Evolutionary conservation across 1,140 invertebrate species (phyloP).

Genomic region (Subanguina moxae): DNA sequence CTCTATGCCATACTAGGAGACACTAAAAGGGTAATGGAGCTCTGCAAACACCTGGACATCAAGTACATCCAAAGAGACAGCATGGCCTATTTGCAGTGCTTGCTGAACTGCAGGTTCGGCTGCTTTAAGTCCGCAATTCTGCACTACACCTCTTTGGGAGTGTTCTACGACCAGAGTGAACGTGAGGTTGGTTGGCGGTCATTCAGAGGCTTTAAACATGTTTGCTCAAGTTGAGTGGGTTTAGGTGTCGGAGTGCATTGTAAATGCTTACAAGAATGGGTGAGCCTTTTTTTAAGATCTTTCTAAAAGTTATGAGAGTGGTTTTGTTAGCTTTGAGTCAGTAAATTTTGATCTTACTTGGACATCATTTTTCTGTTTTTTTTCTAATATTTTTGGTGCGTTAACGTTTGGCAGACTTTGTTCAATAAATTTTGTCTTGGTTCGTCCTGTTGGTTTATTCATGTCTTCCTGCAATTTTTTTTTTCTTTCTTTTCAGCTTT

Average conservation of each 20-base stretch:
- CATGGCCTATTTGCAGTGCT: slow-evolving; percentile 62
- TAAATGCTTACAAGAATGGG: slow-evolving; percentile 35
- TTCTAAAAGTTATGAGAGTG: too few species aligned
- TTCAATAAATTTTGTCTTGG: too few species aligned
- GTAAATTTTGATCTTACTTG: too few species aligned
- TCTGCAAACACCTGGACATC: slow-evolving; percentile 68
- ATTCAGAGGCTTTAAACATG: too few species aligned
- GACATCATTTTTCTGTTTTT: too few species aligned
- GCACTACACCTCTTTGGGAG: slow-evolving; percentile 32
- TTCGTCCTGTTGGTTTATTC: too few species aligned
- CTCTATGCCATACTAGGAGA: slow-evolving; percentile 32
- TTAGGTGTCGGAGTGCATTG: slow-evolving; percentile 40
- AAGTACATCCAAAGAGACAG: slow-evolving; percentile 92
- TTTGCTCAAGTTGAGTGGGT: background rate
- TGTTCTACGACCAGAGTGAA: slow-evolving; percentile 32
- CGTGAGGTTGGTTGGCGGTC: slow-evolving; percentile 29
- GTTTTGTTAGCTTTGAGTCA: too few species aligned
- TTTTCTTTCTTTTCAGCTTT: too few species aligned
- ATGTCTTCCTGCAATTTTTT: too few species aligned
- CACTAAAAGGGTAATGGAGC: slow-evolving; percentile 14
- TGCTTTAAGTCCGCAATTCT: slow-evolving; percentile 30
- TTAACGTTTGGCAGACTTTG: too few species aligned
- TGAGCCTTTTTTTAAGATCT: too few species aligned
- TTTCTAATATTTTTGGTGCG: too few species aligned
- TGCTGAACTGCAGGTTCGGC: slow-evolving; percentile 26